Percentiles rank a stretch among this genome's conserved stretches.
Evolutionary conservation across 2,888 invertebrate genomes (phyloP).

Genomic region (Eristalinus aeneus): DNA sequence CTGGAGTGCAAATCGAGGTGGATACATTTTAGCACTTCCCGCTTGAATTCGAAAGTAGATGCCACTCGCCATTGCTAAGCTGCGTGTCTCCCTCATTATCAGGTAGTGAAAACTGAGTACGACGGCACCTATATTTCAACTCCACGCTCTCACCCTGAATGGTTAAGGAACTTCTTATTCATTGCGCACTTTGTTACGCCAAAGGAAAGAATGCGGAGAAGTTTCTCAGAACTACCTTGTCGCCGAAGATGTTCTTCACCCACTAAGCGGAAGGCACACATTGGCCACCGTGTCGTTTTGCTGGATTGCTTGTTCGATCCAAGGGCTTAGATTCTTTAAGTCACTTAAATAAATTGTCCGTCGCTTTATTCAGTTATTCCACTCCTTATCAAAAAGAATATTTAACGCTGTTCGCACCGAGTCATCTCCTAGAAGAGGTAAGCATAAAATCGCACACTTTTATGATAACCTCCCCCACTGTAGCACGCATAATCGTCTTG

Average conservation of each 20-base stretch:
- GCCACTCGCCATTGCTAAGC: background rate
- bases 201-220: background rate
- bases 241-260: background rate
- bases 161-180: background rate
- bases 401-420: background rate
- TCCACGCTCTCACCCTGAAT: background rate
- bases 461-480: background rate
- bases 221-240: background rate
- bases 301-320: background rate
- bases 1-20: too few species aligned
- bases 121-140: background rate
- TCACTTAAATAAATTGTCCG: conserved; percentile 24
- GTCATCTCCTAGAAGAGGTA: background rate
- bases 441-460: background rate
- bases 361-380: conserved; percentile 27
- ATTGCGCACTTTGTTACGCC: background rate
- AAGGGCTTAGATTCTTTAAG: background rate
- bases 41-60: too few species aligned
- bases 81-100: background rate
- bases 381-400: conserved; percentile 19
- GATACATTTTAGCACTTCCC: too few species aligned
- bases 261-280: background rate
- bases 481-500: background rate
- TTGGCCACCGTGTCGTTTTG: background rate
- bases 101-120: background rate